phyloP scores from a whole-genome alignment of 2,113 vertebrate species.

The Rhagologus leucostigma region DNA sequence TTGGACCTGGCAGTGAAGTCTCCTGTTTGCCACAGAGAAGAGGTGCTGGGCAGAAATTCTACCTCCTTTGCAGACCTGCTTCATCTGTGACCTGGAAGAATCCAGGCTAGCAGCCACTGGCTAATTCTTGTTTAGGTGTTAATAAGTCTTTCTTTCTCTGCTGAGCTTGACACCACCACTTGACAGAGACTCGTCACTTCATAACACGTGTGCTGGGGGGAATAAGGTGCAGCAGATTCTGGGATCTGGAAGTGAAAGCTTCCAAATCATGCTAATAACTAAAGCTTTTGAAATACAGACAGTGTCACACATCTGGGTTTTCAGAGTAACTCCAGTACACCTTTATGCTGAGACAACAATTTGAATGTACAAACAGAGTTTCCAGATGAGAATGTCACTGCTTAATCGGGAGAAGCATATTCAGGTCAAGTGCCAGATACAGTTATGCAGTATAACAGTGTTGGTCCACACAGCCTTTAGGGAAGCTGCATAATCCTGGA shows the following conservation, averaged over 20 bases:
- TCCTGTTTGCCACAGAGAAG: neutral
- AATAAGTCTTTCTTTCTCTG: neutral
- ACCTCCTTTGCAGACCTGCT: neutral
- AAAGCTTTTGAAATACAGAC: neutral
- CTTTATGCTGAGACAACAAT: constrained; percentile 46
- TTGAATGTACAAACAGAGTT: constrained; percentile 16
- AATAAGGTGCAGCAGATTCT: neutral
- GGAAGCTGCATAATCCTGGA: constrained; percentile 27
- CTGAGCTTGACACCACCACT: neutral
- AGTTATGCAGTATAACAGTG: constrained; percentile 46
- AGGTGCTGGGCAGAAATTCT: neutral
- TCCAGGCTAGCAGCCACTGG: neutral
- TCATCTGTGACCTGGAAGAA: neutral
- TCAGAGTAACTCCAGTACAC: neutral
- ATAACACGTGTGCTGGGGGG: neutral
- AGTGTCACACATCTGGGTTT: neutral
- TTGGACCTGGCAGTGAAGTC: neutral
- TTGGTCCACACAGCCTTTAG: constrained; percentile 46
- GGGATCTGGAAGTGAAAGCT: neutral
- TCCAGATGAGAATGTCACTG: constrained; percentile 69
- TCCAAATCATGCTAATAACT: neutral
- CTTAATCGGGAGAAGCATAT: constrained; percentile 71
- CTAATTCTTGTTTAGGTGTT: neutral
- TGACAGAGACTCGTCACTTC: neutral
- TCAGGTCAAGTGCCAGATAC: constrained; percentile 73